Evolutionary conservation across 2,113 vertebrate genomes (phyloP), one percentile per base, ranked within the genome.

Genomic region (Sapayoa aenigma): DNA sequence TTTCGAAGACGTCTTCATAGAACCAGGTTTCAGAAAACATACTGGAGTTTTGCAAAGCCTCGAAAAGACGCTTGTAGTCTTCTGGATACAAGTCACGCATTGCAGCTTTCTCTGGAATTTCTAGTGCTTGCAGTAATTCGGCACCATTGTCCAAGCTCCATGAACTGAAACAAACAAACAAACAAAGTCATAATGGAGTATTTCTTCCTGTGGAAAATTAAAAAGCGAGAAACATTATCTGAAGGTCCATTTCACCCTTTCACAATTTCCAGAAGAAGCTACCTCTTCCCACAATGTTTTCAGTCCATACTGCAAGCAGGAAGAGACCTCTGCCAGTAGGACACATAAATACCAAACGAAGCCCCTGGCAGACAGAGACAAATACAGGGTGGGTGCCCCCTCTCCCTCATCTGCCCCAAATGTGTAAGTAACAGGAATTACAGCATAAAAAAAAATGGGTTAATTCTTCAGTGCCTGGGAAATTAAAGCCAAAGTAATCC

Each of bases 31-130:
- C 98, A 65, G 72, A 87, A 92, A 98, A 98, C 63, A 98, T 96
- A 93, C 93, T 87, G 2, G 98, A 98, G 94, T 97, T 95, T 87
- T 99, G 98, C 96, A 99, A 98, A 84, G 98, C 91, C 95, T 98
- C 97, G 42, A 99, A 99, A 74, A 99, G 97, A 19, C 33, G 91
- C 74, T 97, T 99, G 76, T 99, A 99, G 73, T 99, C 98, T 53
- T 98, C 91, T 75, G 99, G 99, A 67, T 96, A 97, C 19, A 99
- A 92, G 5, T 97, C 63, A 79, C 97, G 97, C 22, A 98, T 96
- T 88, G 93, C 37, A 41, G 97, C 94, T 75, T 98, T 95, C 59
- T 97, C 31, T 2, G 94, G 75, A 90, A 98, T 96, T 63, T 95
- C 93, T 63, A 98, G 87, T 55, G 98, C 84, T 53, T 66, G 95